Conservation (phyloP, 2,888 invertebrate genomes). For the Notodonta dromedarius region DNA sequence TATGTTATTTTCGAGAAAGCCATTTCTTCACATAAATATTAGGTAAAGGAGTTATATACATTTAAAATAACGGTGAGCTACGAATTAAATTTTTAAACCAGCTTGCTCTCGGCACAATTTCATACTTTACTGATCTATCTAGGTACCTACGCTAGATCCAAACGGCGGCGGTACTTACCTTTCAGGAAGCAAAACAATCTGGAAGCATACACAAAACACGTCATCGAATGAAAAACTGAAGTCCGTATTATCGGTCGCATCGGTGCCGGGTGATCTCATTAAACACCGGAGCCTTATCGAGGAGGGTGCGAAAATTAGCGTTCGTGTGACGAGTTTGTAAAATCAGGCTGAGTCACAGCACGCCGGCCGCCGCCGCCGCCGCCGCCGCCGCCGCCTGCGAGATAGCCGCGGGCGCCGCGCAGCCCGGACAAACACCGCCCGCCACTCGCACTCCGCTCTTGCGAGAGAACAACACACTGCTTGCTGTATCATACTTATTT, state of each 20-base stretch:
- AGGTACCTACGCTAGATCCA: too few relatives aligned
- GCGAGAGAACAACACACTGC: neutral
- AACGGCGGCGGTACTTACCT: too few relatives aligned
- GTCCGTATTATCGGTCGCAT: conserved; percentile 1
- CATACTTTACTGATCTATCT: too few relatives aligned
- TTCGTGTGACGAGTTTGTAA: conserved; percentile 11
- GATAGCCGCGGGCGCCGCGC: too few relatives aligned
- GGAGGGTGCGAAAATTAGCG: conserved; percentile 44
- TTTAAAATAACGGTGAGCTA: too few relatives aligned
- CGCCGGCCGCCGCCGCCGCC: conserved; percentile 1
- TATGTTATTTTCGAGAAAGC: too few relatives aligned
- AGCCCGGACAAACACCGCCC: too few relatives aligned
- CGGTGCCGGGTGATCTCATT: conserved; percentile 23
- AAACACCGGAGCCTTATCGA: conserved; percentile 18
- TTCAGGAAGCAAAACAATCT: neutral
- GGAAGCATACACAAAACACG: neutral
- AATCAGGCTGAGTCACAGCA: neutral
- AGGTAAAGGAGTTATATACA: too few relatives aligned
- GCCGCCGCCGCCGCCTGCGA: neutral
- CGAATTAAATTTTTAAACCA: too few relatives aligned
- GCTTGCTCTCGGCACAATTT: too few relatives aligned
- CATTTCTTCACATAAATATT: too few relatives aligned
- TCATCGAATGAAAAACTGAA: neutral
- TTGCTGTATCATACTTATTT: neutral
- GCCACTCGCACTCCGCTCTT: neutral